Evolutionary conservation across 2,888 invertebrate species (phyloP).

Genomic region (Cynaeus angustus): DNA sequence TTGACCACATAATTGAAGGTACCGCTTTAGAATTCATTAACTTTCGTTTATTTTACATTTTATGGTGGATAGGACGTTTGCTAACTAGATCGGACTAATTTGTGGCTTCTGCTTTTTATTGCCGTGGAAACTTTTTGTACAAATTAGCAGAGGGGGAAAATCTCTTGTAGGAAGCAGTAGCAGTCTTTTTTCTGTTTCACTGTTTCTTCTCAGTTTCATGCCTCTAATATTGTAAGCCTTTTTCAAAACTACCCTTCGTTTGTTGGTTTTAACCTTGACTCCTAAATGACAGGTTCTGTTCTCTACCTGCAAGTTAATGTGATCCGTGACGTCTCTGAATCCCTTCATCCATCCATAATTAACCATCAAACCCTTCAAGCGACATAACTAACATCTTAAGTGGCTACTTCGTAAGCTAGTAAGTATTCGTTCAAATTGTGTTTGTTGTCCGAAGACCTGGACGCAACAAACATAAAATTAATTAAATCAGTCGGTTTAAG

Average conservation of each 20-base stretch:
- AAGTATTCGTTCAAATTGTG: slow-evolving; percentile 4
- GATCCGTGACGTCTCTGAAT: slow-evolving; percentile 2
- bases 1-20: slow-evolving; percentile 37
- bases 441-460: slow-evolving; percentile 4
- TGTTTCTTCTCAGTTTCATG: too few relatives aligned
- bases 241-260: neutral
- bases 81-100: slow-evolving; percentile 26
- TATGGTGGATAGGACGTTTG: slow-evolving; percentile 3
- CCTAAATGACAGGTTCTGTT: neutral
- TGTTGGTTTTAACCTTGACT: neutral
- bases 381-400: slow-evolving; percentile 1
- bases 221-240: neutral
- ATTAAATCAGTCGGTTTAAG: slow-evolving; percentile 5
- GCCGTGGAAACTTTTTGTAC: neutral
- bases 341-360: slow-evolving; percentile 3
- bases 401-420: neutral
- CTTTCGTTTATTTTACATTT: slow-evolving; percentile 37
- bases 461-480: slow-evolving; percentile 15
- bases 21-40: slow-evolving; percentile 30
- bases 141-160: too few relatives aligned
- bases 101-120: slow-evolving; percentile 1
- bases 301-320: neutral
- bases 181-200: too few relatives aligned
- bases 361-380: slow-evolving; percentile 1
- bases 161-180: too few relatives aligned